Evolutionary conservation across 2,888 invertebrate species (phyloP), one percentile per base, ranked within the genome.

Genomic region (Molorchus minor): DNA sequence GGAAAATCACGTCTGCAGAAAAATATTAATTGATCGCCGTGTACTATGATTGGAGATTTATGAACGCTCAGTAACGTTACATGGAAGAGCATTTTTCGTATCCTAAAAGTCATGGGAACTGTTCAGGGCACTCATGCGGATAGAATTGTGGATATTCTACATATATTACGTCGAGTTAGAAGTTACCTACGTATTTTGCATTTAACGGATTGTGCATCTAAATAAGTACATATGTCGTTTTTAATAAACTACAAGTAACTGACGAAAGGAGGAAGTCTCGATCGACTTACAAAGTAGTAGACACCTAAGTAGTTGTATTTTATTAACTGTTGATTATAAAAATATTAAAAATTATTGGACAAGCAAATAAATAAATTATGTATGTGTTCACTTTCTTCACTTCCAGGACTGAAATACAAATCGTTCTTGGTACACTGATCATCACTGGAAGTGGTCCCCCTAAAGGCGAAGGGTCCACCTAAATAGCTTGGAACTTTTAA

Each of bases 1-100:
- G 46, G 52, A 45, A 58, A 52, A 58, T 58, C 58, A 43, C 35
- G 30, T 38, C 38, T 21, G 10, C 44, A 20, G 33, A 58, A 58
- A 58, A 58, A 58, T 57, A 40, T 45, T 58, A 53, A 53, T 58
- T 52, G 58, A 58, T 46, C 45, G 41, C 58, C 58, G 40, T 58
- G 58, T 45, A 45, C 17, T 35, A 33, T 20, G 46, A 19, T 30
- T 20, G 13, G 35, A 33, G 46, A 47, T 47, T 47, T 47, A 47
- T 47, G 35, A 45, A 30, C 51, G 40, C 25, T 16, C 51, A 25
- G 40, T 29, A 30, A 51, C 51, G 29, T 51, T 41, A 51, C 51
- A 51, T 51, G 51, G 41, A 38, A 25, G 21, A 15, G 15, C 13
- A 5, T 43, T 43, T 40, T 43, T 43, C 12, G 43, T 12, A 13